phyloP scores from a whole-genome alignment of 2,797 vertebrate species.

The Mormyrops boulengeri region DNA sequence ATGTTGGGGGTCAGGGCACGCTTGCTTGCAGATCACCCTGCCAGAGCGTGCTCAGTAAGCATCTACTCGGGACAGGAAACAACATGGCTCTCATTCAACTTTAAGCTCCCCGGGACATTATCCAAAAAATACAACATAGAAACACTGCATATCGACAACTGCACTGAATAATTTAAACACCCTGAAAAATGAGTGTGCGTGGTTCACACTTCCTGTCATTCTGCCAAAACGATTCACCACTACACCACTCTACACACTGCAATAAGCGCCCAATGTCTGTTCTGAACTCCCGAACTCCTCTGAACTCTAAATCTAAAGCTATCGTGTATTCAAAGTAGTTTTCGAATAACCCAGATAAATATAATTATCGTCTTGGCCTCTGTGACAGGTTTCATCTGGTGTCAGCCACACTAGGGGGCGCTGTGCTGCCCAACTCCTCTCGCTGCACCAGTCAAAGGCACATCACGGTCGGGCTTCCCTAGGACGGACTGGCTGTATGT shows the following conservation, averaged over 20 bases:
- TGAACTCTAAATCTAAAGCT: constrained; percentile 2
- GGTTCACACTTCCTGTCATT: not conserved
- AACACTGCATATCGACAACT: not conserved
- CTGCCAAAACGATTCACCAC: not conserved
- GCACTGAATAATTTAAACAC: not conserved
- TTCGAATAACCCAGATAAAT: not conserved
- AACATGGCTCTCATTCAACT: not conserved
- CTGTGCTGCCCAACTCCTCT: not conserved
- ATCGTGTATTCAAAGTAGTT: not conserved
- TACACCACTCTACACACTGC: not conserved
- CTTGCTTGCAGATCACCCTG: not conserved
- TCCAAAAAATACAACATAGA: not conserved
- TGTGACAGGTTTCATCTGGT: not conserved
- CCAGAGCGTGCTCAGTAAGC: not conserved
- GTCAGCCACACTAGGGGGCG: not conserved
- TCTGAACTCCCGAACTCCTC: not conserved
- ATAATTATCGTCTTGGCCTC: not conserved
- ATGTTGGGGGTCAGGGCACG: not conserved
- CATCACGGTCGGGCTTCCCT: not conserved
- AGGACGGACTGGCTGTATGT: not conserved
- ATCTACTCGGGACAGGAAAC: not conserved
- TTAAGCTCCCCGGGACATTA: not conserved
- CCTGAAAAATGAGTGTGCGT: not conserved
- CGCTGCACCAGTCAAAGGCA: not conserved
- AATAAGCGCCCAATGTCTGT: not conserved